Evolutionary conservation across 2,888 invertebrate species (phyloP), one percentile per base, ranked within the genome.

Genomic region (Rapana venosa): DNA sequence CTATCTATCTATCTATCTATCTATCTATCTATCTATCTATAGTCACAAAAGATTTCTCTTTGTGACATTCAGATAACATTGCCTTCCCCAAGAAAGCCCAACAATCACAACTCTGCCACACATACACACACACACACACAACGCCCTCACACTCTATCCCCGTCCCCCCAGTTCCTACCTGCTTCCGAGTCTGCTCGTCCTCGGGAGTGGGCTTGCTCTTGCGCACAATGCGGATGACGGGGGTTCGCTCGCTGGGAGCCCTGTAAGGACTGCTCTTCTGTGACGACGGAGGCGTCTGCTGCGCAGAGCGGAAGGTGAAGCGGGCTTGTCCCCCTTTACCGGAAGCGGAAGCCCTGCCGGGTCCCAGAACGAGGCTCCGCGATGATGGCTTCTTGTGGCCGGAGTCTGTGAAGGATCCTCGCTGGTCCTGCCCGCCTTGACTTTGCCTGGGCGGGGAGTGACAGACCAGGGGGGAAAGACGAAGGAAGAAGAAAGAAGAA

Each of bases 141-240:
- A 47, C 47, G 8, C 47, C 66, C 66, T 22, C 26, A 5, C 5
- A 26, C 26, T 66, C 26, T 26, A 20, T 20, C 66, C 66, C 66
- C 17, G 5, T 47, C 6, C 79, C 17, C 66, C 66, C 66, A 17
- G 5, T 47, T n/a, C 79, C 17, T 79, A 91, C 91, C 91, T 91
- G 91, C 61, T 87, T 88, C 77, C 90, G 81, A 0, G 91, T 91
- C 47, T n/a, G 32, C n/a, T 91, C 90, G 86, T 91, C 91, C 11
- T 90, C 87, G 1, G 70, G 32, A 26, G 89, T 35, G 15, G 70
- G 30, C 26, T 87, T 87, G 32, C 66, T 77, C n/a, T 84, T 87
- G 22, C 89, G 61, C 1, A 84, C 47, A 2, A 83, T 70, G 0
- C 88, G 61, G 30, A 88, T 47, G 47, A 88, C 88, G 0, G 88